Percentiles rank a stretch among this genome's conserved stretches.
Evolutionary conservation across 2,888 invertebrate species (phyloP).

Genomic region (Philhelius pedissequus): DNA sequence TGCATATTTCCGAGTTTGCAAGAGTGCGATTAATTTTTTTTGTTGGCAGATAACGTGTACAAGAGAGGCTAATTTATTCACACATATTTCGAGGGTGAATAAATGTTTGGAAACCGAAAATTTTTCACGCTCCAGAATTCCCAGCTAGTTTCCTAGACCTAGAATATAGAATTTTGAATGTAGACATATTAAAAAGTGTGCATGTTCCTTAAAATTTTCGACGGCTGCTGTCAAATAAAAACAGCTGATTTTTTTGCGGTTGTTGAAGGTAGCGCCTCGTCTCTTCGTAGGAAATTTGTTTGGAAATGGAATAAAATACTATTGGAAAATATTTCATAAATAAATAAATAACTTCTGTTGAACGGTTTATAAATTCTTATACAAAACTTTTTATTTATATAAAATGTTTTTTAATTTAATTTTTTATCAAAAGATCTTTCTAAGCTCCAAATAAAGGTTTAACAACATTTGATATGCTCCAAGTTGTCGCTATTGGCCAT

Average conservation of each 20-base stretch:
- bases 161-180: too few relatives aligned
- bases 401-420: neutral
- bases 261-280: neutral
- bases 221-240: neutral
- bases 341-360: too few relatives aligned
- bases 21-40: too few relatives aligned
- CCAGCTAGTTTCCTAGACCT: too few relatives aligned
- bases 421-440: neutral
- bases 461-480: neutral
- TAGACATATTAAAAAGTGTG: neutral
- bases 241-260: slow-evolving; percentile 1
- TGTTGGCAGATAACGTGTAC: too few relatives aligned
- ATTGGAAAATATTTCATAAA: neutral
- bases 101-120: too few relatives aligned
- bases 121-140: too few relatives aligned
- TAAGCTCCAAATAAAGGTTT: neutral
- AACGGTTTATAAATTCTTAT: neutral
- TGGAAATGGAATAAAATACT: neutral
- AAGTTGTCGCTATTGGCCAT: neutral
- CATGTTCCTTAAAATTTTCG: neutral
- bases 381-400: neutral
- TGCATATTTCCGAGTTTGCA: too few relatives aligned
- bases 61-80: too few relatives aligned
- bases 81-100: too few relatives aligned
- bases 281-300: neutral